Conservation (phyloP, 2,888 invertebrate species). For the Tineola bisselliella region DNA sequence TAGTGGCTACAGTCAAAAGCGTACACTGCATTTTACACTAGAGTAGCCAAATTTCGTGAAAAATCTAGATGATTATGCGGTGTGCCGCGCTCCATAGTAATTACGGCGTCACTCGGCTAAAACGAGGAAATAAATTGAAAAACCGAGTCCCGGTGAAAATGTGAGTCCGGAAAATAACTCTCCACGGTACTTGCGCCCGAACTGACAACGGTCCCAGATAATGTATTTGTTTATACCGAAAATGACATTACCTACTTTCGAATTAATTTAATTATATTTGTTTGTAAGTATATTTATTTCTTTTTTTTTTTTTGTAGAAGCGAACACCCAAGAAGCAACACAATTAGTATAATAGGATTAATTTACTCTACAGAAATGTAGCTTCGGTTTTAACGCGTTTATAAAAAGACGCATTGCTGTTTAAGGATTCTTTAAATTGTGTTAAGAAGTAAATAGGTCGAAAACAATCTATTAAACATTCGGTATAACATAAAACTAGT, state of each 20-base stretch:
- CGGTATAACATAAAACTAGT: not conserved
- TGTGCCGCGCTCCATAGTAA: conserved; percentile 41
- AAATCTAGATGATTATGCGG: conserved; percentile 44
- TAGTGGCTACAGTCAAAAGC: not conserved
- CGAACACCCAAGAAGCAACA: not conserved
- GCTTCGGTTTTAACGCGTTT: not conserved
- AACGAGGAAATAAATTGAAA: conserved; percentile 63
- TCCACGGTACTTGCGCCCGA: conserved; percentile 43
- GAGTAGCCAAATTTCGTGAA: conserved; percentile 26
- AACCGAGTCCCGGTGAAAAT: conserved; percentile 53
- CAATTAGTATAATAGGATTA: not conserved
- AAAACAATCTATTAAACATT: not conserved
- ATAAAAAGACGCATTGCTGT: not conserved
- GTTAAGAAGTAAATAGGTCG: not conserved
- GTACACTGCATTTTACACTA: not conserved
- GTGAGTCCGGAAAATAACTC: conserved; percentile 47
- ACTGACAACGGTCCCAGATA: conserved; percentile 43
- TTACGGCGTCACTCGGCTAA: conserved; percentile 56
- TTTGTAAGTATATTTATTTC: not conserved
- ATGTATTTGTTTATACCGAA: conserved; percentile 56
- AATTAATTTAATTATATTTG: conserved; percentile 6
- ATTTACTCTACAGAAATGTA: not conserved
- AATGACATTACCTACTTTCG: conserved; percentile 17
- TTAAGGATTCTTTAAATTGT: not conserved
- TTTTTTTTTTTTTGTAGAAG: not conserved